A percentile compares a stretch with the other conserved stretches of the same genome.
phyloP scores from a whole-genome alignment of 2,888 invertebrate species.

The Schizaphis graminum region DNA sequence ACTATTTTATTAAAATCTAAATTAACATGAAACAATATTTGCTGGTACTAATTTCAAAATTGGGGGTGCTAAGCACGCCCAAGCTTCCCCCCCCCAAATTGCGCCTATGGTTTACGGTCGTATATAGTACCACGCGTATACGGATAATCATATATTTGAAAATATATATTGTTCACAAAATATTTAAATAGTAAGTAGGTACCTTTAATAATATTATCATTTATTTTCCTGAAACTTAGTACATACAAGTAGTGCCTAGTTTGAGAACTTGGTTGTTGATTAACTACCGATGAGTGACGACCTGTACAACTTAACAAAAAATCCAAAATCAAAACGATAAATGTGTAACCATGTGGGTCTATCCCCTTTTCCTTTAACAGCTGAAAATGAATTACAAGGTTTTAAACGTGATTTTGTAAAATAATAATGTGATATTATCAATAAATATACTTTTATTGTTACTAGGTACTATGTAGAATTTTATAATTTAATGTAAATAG shows the following conservation, averaged over 20 bases:
- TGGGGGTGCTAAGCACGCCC: too few relatives aligned
- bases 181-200: neutral
- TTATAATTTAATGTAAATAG: neutral
- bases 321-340: neutral
- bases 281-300: neutral
- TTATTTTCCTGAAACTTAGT: neutral
- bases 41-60: too few relatives aligned
- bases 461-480: neutral
- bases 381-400: neutral
- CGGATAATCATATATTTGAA: neutral
- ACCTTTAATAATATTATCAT: neutral
- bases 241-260: neutral
- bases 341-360: neutral
- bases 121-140: neutral
- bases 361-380: neutral
- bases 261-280: neutral
- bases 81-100: too few relatives aligned
- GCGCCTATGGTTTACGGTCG: too few relatives aligned
- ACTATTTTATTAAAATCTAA: too few relatives aligned
- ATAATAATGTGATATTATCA: neutral
- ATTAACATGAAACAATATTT: too few relatives aligned
- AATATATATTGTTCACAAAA: neutral
- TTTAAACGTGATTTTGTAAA: too few relatives aligned
- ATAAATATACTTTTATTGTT: neutral
- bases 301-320: neutral